Evolutionary conservation across 2,113 vertebrate genomes (phyloP).

Genomic region (Oncorhynchus masou): DNA sequence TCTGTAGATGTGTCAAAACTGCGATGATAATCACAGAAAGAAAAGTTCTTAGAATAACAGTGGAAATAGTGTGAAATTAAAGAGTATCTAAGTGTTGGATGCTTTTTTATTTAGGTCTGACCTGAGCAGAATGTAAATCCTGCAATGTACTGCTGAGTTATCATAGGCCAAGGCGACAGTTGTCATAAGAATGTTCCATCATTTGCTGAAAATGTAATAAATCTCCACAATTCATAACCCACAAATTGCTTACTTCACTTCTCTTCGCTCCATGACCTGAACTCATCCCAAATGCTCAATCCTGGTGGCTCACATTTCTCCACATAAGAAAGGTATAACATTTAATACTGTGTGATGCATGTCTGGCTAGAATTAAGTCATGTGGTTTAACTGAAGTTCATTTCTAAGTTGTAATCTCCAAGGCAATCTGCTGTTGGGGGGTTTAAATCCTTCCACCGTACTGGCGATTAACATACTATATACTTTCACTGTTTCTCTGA

Average conservation of each 20-base stretch:
- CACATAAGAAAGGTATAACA: conserved; percentile 11
- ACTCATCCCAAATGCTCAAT: background rate
- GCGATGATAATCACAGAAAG: conserved; percentile 23
- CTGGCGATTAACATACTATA: conserved; percentile 78
- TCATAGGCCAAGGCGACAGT: background rate
- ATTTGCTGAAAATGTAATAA: background rate
- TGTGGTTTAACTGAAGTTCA: conserved; percentile 75
- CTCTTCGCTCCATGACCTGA: background rate
- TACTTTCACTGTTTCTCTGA: conserved; percentile 75
- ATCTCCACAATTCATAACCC: background rate
- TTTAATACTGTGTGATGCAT: conserved; percentile 54
- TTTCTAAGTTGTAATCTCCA: conserved; percentile 82
- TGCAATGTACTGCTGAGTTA: background rate
- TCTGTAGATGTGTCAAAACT: conserved; percentile 51
- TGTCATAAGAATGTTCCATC: background rate
- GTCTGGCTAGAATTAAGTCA: conserved; percentile 80
- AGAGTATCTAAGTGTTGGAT: conserved; percentile 6
- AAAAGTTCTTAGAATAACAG: conserved; percentile 15
- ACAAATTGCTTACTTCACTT: background rate
- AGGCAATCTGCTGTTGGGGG: conserved; percentile 83
- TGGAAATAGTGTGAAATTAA: background rate
- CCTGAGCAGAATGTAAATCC: conserved; percentile 17
- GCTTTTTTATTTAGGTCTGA: conserved; percentile 26
- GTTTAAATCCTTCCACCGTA: conserved; percentile 80
- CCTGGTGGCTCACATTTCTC: background rate